Evolutionary conservation across 1,140 invertebrate genomes (phyloP), one percentile per base, ranked within the genome.

Genomic region (Drosophila arizonae): DNA sequence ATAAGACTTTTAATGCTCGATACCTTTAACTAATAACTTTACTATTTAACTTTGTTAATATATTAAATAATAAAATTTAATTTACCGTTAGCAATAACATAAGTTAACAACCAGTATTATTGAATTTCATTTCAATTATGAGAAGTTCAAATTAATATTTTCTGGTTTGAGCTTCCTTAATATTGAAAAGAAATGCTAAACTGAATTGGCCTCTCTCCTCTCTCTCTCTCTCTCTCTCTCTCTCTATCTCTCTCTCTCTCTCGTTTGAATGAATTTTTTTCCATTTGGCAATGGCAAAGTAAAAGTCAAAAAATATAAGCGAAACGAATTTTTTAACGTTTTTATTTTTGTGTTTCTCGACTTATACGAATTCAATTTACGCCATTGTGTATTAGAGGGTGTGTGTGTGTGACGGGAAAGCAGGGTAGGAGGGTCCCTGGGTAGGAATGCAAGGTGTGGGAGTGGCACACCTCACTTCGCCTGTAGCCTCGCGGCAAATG

Each of bases 341-440:
- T 76, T 60, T 21, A 30, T 67, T 65, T 57, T 15, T 55, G 28
- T 61, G 62, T 52, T 73, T 75, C 24, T 45, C 43, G 36, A 39
- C 36, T 66, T 77, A 50, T 66, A 69, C 62, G 65, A 87, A 87
- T 79, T 87, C 67, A 87, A 82, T 84, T 80, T 88, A 65, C 64
- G 57, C 61, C 70, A 80, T 73, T 79, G 57, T 77, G 55, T 6
- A 24, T 17, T n/a, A 33, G 28, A 11, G 24, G 24, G 65, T 60
- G 17, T 17, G 21, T 2, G 21, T 30, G 28, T 30, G 26, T 26
- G 41, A 54, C 45, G 63, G 64, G 51, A 11, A 45, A 26, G 6
- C 10, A 17, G 11, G 21, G 33, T 13, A 6, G 6, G 54, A 2
- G 21, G 21, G 21, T 24, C 21, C 0, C 21, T 24, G 21, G 4